Conservation (phyloP, 2,888 invertebrate genomes). For the Pachydiplax longipennis region DNA sequence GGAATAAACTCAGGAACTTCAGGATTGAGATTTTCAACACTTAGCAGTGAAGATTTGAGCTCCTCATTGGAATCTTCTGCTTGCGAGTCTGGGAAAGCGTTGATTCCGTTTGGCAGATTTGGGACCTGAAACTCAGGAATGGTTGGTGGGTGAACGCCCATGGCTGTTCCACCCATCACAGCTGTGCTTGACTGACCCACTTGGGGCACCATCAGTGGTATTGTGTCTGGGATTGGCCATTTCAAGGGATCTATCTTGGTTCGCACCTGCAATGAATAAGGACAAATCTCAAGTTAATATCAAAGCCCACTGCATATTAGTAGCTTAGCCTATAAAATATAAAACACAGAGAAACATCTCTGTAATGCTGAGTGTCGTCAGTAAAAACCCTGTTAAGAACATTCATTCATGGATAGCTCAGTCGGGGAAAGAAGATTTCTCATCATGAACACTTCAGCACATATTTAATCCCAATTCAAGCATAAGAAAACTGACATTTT, state of each 20-base stretch:
- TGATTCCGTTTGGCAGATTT: background rate
- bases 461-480: too few species aligned
- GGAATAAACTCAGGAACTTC: slow-evolving; percentile 89
- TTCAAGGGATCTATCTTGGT: slow-evolving; percentile 81
- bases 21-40: slow-evolving; percentile 74
- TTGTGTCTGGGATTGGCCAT: slow-evolving; percentile 84
- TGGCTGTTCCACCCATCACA: background rate
- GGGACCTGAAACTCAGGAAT: background rate
- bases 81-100: background rate
- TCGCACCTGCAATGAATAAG: slow-evolving; percentile 70
- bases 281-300: background rate
- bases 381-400: background rate
- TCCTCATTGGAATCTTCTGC: slow-evolving; percentile 28
- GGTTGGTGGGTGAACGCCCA: background rate
- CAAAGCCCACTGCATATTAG: background rate
- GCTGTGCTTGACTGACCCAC: slow-evolving; percentile 14
- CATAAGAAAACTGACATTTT: too few species aligned
- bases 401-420: background rate
- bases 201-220: slow-evolving; percentile 18
- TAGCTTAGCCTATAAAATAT: too few species aligned
- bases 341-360: too few species aligned
- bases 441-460: background rate
- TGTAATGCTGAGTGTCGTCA: background rate
- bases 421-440: background rate
- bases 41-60: background rate